Evolutionary conservation across 2,797 vertebrate species (phyloP), one percentile per base, ranked within the genome.

Genomic region (Meriones psammophilus): DNA sequence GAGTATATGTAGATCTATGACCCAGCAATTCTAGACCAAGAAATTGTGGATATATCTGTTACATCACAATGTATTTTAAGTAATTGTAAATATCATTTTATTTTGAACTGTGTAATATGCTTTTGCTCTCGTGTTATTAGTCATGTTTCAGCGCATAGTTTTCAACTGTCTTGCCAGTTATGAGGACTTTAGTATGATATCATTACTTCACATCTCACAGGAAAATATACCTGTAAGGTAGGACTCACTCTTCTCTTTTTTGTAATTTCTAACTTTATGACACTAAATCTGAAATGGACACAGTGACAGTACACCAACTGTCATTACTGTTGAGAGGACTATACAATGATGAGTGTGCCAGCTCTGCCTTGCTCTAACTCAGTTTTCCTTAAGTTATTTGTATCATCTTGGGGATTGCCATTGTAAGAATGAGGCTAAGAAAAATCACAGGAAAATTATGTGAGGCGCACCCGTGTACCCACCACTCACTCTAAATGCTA

Each of bases 111-210:
- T 81, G 50, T 30, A 83, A 74, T 84, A 86, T 94, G 60, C 2
- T 62, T 94, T 92, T 88, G 66, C 64, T 92, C 42, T 91, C 5
- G 71, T 80, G 56, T 80, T 79, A 50, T 54, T 66, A 96, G 77
- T 92, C 81, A 90, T 83, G 14, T n/a, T 94, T 79, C 60, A 93
- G 76, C 85, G 68, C 18, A 76, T 88, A 24, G 22, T 88, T 86
- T 79, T 95, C 50, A 88, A 92, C 79, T 79, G 18, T 79, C 64
- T 81, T 92, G 39, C 62, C 69, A 94, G 28, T 95, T 89, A 81
- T 62, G 9, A 94, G 68, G 77, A 92, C 22, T 85, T 85, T 58
- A 80, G 60, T 39, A 33, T 89, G 30, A 71, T 18, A 96, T 84
- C 28, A 88, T 88, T 81, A 86, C 46, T 24, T 73, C 89, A 68